Evolutionary conservation across 2,797 vertebrate genomes (phyloP), one percentile per base, ranked within the genome.

Genomic region (Crocodylus rhombifer): DNA sequence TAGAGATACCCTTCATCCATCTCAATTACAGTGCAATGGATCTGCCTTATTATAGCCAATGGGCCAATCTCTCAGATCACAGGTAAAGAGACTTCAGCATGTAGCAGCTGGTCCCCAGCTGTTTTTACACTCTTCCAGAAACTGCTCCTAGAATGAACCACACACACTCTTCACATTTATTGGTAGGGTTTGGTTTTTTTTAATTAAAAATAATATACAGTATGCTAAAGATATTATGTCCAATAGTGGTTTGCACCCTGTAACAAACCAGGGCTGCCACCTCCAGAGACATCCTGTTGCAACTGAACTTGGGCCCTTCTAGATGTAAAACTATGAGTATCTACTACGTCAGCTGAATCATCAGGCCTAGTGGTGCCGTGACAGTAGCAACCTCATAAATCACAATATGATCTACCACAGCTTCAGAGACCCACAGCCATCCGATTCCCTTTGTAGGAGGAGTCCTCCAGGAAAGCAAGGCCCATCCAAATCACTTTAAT

Each of bases 401-500:
- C 25, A 21, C 21, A 23, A 13, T 71, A 71, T 25, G 67, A 23
- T 51, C 42, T 51, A 51, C 42, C 42, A 51, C 42, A 51, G 42
- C 42, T 51, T 51, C 42, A 51, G 42, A 51, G 42, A 1, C 16
- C 36, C 3, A 6, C 6, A 2, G 61, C 13, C 3, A 51, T 65
- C 17, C 3, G 8, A 33, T 71, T 60, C 28, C 2, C 7, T 33
- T 79, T 12, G 7, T 33, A 0, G 1, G 10, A 33, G 4, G 42
- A 51, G 10, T 1, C 5, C 36, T 87, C 28, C 14, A 18, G 64
- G 7, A 28, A 2, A 17, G 2, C 6, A 4, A 58, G 61, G 30
- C 14, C 3, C 25, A 3, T 5, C 3, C 0, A 0, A 1, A 61
- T 1, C 7, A 0, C 0, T 42, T 36, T 42, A 4, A 14, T 76